Evolutionary conservation across 1,140 invertebrate genomes (phyloP).

Genomic region (Diuraphis noxia): DNA sequence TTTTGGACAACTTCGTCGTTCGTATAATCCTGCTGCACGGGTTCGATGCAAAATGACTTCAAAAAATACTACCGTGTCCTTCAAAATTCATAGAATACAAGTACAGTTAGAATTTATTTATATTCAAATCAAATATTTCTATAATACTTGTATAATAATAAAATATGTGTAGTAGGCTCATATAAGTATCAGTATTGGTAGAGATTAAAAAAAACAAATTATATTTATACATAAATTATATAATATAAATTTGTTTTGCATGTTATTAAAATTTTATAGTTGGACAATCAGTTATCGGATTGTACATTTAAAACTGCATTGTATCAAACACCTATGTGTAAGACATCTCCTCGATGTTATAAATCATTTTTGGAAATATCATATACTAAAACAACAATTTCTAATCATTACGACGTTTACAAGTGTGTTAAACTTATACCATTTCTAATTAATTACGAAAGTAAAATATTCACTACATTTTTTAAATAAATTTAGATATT

Average conservation of each 20-base stretch:
- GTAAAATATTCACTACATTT: neutral
- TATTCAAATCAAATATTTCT: constrained; percentile 8
- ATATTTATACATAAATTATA: too few relatives aligned
- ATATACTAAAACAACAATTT: constrained; percentile 66
- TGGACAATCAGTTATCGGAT: constrained; percentile 79
- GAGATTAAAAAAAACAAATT: neutral
- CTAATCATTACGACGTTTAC: constrained; percentile 66
- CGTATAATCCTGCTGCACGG: constrained; percentile 77
- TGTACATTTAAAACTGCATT: constrained; percentile 78
- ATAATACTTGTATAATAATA: neutral
- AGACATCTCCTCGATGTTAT: constrained; percentile 62
- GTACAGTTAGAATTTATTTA: constrained; percentile 59
- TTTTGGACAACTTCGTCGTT: constrained; percentile 75
- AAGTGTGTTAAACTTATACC: constrained; percentile 60
- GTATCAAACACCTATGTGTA: constrained; percentile 62
- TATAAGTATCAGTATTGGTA: neutral
- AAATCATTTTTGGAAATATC: constrained; percentile 74
- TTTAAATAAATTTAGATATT: neutral
- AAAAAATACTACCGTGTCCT: constrained; percentile 70
- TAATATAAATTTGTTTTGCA: neutral
- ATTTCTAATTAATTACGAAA: neutral
- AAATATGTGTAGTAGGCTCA: neutral
- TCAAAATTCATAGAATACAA: constrained; percentile 71
- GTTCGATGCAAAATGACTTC: constrained; percentile 72
- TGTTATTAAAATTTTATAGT: constrained; percentile 63